Conservation (phyloP, 1,140 invertebrate genomes). For the Drosophila subpulchrella region DNA sequence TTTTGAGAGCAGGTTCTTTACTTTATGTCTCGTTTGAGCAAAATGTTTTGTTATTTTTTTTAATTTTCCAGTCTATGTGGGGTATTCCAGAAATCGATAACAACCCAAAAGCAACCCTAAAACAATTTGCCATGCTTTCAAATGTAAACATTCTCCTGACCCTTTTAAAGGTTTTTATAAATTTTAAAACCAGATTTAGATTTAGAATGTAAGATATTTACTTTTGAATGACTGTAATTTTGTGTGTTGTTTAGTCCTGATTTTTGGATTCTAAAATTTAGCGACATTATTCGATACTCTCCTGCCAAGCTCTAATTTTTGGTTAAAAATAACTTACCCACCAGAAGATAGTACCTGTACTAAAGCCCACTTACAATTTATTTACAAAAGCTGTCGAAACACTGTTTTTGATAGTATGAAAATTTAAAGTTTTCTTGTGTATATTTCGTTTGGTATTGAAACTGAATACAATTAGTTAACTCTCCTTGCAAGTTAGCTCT, state of each 20-base stretch:
- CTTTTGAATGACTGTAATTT: no score
- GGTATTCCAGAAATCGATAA: neutral
- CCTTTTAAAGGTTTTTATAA: neutral
- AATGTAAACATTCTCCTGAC: neutral
- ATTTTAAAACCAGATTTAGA: no score
- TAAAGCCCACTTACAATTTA: conserved; percentile 1
- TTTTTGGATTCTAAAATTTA: neutral
- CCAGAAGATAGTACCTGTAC: neutral
- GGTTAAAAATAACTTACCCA: neutral
- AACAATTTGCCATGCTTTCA: neutral
- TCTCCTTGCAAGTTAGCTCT: neutral
- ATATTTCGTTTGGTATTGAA: neutral
- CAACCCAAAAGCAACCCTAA: neutral
- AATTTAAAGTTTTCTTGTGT: neutral
- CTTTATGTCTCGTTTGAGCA: conserved; percentile 2
- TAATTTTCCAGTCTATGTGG: neutral
- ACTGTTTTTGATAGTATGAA: conserved; percentile 1
- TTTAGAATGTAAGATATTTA: no score
- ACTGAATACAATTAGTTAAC: neutral
- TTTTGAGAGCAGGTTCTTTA: neutral
- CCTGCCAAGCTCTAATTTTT: neutral
- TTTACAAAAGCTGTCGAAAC: neutral
- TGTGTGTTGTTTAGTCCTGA: no score
- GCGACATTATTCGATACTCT: neutral
- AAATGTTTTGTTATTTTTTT: neutral